These are phyloP conservation scores for Cynoglossus semilaevis DNA, from an alignment of 2,113 vertebrate genomes.

Conservation along the genomic window DNA sequence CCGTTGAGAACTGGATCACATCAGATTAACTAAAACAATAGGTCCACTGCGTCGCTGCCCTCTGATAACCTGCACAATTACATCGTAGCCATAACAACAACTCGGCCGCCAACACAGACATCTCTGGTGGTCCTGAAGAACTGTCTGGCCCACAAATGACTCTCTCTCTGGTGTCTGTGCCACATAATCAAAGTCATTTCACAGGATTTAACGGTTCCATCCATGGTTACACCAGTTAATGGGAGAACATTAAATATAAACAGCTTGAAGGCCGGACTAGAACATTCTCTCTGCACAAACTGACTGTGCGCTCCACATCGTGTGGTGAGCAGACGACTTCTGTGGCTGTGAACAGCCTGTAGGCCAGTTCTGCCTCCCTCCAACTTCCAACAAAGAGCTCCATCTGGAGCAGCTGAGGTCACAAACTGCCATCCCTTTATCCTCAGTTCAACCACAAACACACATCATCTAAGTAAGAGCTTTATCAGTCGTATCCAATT, in stretches of 20 bases:
- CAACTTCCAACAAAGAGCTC: constrained; percentile 42
- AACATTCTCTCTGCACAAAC: constrained; percentile 61
- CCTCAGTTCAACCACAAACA: constrained; percentile 44
- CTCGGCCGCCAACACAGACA: constrained; percentile 36
- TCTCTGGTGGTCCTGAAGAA: constrained; percentile 30
- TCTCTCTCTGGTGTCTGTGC: constrained; percentile 17
- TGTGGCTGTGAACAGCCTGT: constrained; percentile 59
- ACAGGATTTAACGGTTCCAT: constrained; percentile 38
- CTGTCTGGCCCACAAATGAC: constrained; percentile 34
- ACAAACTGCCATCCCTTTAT: constrained; percentile 41
- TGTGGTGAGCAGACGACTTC: constrained; percentile 41
- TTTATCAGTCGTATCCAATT: constrained; percentile 15
- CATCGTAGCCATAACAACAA: constrained; percentile 8
- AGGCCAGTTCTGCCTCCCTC: constrained; percentile 41
- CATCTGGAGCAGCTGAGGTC: constrained; percentile 67
- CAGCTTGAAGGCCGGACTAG: constrained; percentile 49
- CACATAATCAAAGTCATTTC: constrained; percentile 47
- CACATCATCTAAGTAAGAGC: constrained; percentile 11
- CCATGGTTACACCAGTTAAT: constrained; percentile 52
- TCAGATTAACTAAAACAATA: neutral
- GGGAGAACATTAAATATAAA: constrained; percentile 62
- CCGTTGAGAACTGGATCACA: neutral
- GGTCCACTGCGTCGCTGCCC: neutral
- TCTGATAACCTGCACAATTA: constrained; percentile 2
- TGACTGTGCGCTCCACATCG: constrained; percentile 32